Conservation (phyloP, 37 sponge, comb jelly and placozoan genomes). For the Petrosia ficiformis region DNA sequence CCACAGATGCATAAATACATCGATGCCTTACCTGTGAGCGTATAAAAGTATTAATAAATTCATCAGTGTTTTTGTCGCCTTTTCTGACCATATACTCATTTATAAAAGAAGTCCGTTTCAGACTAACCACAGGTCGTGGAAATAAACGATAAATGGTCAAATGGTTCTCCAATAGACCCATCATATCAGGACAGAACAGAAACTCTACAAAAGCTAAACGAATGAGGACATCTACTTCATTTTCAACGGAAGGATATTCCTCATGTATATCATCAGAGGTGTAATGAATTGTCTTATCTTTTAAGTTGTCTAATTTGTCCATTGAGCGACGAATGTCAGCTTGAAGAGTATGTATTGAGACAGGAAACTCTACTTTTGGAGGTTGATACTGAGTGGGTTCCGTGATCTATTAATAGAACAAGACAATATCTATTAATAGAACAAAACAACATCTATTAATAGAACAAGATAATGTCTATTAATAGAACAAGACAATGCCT, state of each 20-base stretch:
- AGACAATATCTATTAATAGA: conserved; percentile 11
- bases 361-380: conserved; percentile 48
- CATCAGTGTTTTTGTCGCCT: background rate
- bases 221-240: conserved; percentile 65
- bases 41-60: conserved; percentile 54
- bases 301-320: background rate
- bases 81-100: conserved; percentile 19
- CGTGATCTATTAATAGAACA: conserved; percentile 24
- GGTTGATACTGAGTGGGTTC: conserved; percentile 5
- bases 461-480: no score
- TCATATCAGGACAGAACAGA: conserved; percentile 50
- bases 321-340: conserved; percentile 55
- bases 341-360: conserved; percentile 45
- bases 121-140: conserved; percentile 68
- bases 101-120: conserved; percentile 43
- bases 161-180: conserved; percentile 43
- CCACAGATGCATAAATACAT: no score
- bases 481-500: no score
- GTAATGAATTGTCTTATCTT: background rate
- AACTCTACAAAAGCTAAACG: conserved; percentile 76
- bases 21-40: conserved; percentile 49
- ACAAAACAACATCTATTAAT: no score
- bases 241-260: background rate
- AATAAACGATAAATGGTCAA: conserved; percentile 69
- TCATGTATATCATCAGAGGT: background rate